These are phyloP conservation scores for Conistra vaccinii DNA, from an alignment of 2,888 invertebrate genomes.

Conservation along the genomic window DNA sequence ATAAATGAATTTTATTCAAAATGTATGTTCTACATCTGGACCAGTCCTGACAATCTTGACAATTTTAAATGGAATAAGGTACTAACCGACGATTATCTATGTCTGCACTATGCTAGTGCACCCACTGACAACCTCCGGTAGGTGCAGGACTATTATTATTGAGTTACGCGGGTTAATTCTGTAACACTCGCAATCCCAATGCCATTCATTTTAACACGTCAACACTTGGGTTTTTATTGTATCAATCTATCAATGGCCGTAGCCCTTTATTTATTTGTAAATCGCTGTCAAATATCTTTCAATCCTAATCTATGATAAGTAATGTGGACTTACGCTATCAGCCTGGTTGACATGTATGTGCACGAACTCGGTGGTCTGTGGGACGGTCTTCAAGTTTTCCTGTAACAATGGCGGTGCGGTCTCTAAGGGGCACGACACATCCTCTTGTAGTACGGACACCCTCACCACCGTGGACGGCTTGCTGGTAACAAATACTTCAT, in stretches of 20 bases:
- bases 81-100: too few species aligned
- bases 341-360: slow-evolving; percentile 60
- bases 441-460: slow-evolving; percentile 33
- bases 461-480: slow-evolving; percentile 6
- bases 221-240: not conserved
- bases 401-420: slow-evolving; percentile 58
- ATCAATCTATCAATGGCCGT: not conserved
- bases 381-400: slow-evolving; percentile 26
- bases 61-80: too few species aligned
- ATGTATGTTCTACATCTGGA: too few species aligned
- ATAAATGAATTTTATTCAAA: too few species aligned
- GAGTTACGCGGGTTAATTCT: too few species aligned
- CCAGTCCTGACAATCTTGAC: too few species aligned
- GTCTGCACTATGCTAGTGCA: too few species aligned
- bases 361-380: slow-evolving; percentile 48
- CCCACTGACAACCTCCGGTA: too few species aligned
- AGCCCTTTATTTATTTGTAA: not conserved
- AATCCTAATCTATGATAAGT: not conserved
- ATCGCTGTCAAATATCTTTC: not conserved
- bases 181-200: too few species aligned
- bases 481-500: slow-evolving; percentile 23
- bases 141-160: too few species aligned
- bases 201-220: too few species aligned
- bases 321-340: slow-evolving; percentile 49
- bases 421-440: not conserved